phyloP scores from a whole-genome alignment of 35 echinoderm and acorn worm species.

The Strongylocentrotus purpuratus region DNA sequence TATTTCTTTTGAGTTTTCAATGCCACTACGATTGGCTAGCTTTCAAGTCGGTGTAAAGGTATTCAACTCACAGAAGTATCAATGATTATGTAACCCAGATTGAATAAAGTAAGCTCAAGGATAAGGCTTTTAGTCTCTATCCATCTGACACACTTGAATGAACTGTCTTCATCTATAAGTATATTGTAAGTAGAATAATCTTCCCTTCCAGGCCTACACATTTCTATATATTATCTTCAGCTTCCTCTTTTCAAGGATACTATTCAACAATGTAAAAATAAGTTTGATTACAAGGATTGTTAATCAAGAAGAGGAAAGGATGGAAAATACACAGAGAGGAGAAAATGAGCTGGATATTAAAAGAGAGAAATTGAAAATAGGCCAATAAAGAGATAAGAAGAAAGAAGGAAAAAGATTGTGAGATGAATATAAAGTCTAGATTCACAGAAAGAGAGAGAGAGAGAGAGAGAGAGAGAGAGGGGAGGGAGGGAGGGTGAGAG shows the following conservation, averaged over 20 bases:
- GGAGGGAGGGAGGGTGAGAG: not conserved
- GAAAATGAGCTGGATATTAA: not conserved
- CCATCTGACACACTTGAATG: not conserved
- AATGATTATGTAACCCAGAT: not conserved
- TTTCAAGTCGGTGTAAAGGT: not conserved
- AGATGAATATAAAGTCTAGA: not conserved
- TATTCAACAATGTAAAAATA: too few relatives aligned
- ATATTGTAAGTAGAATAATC: too few relatives aligned
- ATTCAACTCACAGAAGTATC: not conserved
- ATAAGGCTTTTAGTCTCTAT: not conserved
- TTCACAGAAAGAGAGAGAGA: not conserved
- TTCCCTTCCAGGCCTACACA: too few relatives aligned
- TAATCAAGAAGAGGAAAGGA: too few relatives aligned
- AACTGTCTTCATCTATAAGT: not conserved
- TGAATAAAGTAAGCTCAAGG: not conserved
- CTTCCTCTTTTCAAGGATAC: too few relatives aligned
- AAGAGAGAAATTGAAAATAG: not conserved
- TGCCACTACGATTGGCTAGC: not conserved
- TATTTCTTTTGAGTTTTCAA: not conserved
- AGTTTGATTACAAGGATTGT: too few relatives aligned
- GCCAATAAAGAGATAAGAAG: not conserved
- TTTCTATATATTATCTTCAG: too few relatives aligned
- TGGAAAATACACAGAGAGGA: too few relatives aligned
- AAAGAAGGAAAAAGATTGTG: not conserved
- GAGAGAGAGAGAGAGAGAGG: not conserved